Base-by-base conservation (phyloP, 2,888 invertebrate genomes). In the Cephus rjabovi region DNA sequence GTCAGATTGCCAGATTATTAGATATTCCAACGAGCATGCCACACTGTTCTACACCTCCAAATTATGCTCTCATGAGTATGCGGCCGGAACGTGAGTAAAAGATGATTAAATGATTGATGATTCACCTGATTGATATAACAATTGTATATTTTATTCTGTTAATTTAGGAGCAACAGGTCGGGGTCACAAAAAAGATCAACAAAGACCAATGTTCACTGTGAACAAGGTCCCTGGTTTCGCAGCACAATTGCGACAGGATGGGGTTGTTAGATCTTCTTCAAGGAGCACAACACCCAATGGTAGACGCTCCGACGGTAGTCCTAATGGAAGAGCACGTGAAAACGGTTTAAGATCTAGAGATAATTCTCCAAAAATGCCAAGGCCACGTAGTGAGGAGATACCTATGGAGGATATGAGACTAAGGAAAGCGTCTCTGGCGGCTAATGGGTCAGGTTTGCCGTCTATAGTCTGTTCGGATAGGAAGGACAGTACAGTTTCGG, bases 1-100 rank as follows among this genome's bases (percentile, higher is more conserved):
- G 96, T 88, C 97, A 98, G 92, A 99, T 99, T 78, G 98, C 98
- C 0, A 95, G 96, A 68, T 92, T 99, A 12, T 93, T 99, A 33
- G 98, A 99, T 90, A 96, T 98, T 83, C 95, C 96, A 0, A 91
- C 90, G 3, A 90, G 86, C 79, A 87, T 90, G 40, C 90, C 92
- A 33, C 91, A 91, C 73, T 90, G 90, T 76, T 87, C 92, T 34
- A 91, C 92, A 4, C 90, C 91, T 30, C 90, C 91, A 9, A 91
- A 91, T 82, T 91, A 89, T 81, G 87, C 89, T 31, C 80, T 88
- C 12, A 87, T 90, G 33, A 87, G 87, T 75, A 80, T 90, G n/a
- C 88, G 90, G 80, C 87, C 88, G 70, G 91, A 91, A 82, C 89
- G 91, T 91, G 86, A 85, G 88, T 80, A 80, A 23, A 4, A 9